Percentiles rank a stretch among this genome's conserved stretches.
These are phyloP conservation scores for Halichondria panicea DNA, from an alignment of 37 sponge, comb jelly and placozoan species.

Conservation along the genomic window DNA sequence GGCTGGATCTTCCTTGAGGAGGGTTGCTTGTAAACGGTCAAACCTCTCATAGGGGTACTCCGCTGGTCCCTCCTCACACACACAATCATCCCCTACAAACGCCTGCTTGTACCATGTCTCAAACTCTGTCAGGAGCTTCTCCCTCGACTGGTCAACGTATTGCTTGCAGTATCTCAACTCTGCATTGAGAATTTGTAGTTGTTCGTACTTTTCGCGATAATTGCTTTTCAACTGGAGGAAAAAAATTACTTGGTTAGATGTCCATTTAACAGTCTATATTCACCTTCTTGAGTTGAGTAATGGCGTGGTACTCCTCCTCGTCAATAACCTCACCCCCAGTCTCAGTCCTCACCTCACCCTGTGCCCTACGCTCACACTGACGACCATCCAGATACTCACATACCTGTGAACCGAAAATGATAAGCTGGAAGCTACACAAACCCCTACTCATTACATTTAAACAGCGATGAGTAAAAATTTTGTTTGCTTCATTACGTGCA, in stretches of 20 bases:
- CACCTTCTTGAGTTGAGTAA: constrained; percentile 80
- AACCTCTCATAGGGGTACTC: constrained; percentile 42
- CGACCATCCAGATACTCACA: constrained; percentile 8
- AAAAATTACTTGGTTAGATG: not conserved
- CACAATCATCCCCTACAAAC: constrained; percentile 43
- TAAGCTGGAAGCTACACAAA: too few species aligned
- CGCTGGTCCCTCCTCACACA: constrained; percentile 1
- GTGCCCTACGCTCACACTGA: not conserved
- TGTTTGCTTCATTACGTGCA: constrained; percentile 2
- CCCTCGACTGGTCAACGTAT: constrained; percentile 78
- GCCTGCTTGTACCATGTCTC: constrained; percentile 82
- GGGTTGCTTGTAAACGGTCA: constrained; percentile 53
- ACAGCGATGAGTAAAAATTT: too few species aligned
- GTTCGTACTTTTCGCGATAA: constrained; percentile 55
- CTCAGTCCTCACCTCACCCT: constrained; percentile 31
- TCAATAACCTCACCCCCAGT: constrained; percentile 71
- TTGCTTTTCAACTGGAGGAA: constrained; percentile 64
- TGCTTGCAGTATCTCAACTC: constrained; percentile 80
- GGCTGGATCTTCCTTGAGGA: constrained; percentile 79
- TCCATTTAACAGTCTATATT: not conserved
- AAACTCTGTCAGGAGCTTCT: constrained; percentile 85
- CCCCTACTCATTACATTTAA: not conserved
- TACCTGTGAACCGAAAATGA: not conserved
- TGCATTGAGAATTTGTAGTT: constrained; percentile 47
- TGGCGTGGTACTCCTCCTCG: constrained; percentile 74